Base-by-base conservation (phyloP, 1,140 invertebrate genomes). In the Heliconius nattereri region DNA sequence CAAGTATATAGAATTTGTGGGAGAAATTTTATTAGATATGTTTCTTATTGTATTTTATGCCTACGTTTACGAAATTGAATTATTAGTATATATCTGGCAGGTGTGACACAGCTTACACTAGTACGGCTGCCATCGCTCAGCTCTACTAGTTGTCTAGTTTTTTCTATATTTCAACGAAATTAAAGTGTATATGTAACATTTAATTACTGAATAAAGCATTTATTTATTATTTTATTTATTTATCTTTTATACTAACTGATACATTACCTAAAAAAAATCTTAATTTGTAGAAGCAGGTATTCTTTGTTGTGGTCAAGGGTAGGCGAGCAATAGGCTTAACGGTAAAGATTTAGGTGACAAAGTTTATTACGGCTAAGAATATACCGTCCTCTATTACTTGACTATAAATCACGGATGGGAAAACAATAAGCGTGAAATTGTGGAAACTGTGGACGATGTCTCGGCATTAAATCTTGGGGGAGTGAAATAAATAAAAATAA, bases 361-460 rank as follows among this genome's bases (percentile, higher is more conserved):
- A 92, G 83, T 92, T 91, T 93, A 93, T 93, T 93, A 90, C 92
- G 87, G 83, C 87, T 88, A 88, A 91, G 91, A 90, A 92, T 88
- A 93, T 92, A 92, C 87, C 87, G 89, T 86, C 86, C 85, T 91
- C 92, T 92, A 94, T 93, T 94, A 94, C 89, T 83, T 84, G 85
- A 82, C 84, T 91, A 89, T 94, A 94, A 94, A 94, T 94, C 92
- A 94, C 86, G 91, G 93, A 94, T 94, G 93, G 92, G 93, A 94
- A 94, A 94, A 94, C 93, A 94, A 94, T 94, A 93, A 93, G 93
- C 92, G 93, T 93, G 92, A 94, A 94, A 94, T 94, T 93, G 93
- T 94, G 93, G 93, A 94, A 94, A 93, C 91, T 93, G 90, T 80
- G 88, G 86, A 82, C 90, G 90, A 91, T 89, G 88, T 94, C 88